Evolutionary conservation across 2,888 invertebrate species (phyloP), one percentile per base, ranked within the genome.

Genomic region (Phaonia tiefii): DNA sequence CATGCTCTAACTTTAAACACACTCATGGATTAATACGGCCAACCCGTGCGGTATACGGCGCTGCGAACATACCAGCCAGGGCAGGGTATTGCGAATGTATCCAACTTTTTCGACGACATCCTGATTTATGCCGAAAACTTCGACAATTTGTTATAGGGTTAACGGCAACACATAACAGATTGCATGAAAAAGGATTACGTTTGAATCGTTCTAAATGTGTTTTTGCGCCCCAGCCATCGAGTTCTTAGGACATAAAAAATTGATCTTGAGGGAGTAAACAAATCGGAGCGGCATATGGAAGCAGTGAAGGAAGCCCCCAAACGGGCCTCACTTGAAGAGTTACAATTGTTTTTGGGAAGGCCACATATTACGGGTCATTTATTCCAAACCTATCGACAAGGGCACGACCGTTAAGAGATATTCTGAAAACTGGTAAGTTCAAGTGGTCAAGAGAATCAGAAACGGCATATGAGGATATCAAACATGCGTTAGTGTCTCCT

Each of bases 311-410:
- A 77, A 66, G 71, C 65, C 7, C 56, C 67, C n/a, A 69, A 69
- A 2, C 69, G 73, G 0, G 10, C 69, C 5, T 63, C 51, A 5
- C 0, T 25, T 2, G 73, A 78, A 15, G 54, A 80, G 51, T 42
- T 83, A n/a, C 82, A 83, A n/a, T n/a, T 80, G 8, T 75, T 80
- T 31, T 42, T 75, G 72, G 60, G 0, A 74, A 66, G n/a, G 67
- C 58, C 7, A 37, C 66, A n/a, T n/a, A n/a, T n/a, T n/a, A n/a
- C n/a, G n/a, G n/a, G n/a, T n/a, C n/a, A n/a, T n/a, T n/a, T n/a
- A 76, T 71, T 39, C 44, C 76, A 0, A 25, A 66, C 4, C 10
- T 76, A 13, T 49, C 76, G 1, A 56, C 65, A 4, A 39, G 20
- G 7, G 31, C 49, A 4, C 13, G 13, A 1, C 11, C 65, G 0